Conservation (phyloP, 2,113 vertebrate genomes). For the Lepus timidus region DNA sequence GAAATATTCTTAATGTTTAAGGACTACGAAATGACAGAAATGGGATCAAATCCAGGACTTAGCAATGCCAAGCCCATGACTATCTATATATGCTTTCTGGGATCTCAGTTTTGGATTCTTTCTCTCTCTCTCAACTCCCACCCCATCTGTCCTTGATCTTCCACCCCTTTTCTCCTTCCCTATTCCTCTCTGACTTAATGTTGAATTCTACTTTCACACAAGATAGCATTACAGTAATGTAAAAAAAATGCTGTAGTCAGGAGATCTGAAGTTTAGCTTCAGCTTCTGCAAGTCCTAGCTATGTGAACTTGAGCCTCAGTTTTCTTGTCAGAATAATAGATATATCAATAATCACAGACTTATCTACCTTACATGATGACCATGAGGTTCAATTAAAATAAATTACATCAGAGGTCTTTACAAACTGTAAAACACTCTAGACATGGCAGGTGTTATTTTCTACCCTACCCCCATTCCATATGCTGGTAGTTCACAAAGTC, state of each 20-base stretch:
- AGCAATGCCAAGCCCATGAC: neutral
- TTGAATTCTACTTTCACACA: neutral
- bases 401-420: neutral
- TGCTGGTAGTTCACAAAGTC: neutral
- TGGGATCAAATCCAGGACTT: too few relatives aligned
- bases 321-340: neutral
- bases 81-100: too few relatives aligned
- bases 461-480: neutral
- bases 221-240: neutral
- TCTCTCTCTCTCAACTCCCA: neutral
- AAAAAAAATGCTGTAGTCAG: neutral
- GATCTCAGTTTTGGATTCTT: neutral
- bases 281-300: neutral
- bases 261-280: neutral
- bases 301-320: neutral
- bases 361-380: neutral
- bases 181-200: neutral
- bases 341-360: neutral
- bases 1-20: neutral
- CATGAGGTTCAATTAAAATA: conserved; percentile 26
- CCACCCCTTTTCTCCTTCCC: too few relatives aligned
- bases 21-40: neutral
- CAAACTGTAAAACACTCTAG: neutral
- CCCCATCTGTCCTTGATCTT: too few relatives aligned
- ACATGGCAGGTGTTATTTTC: conserved; percentile 19